Conservation (phyloP, 2,888 invertebrate species). For the Coronaproctus castanopsis region DNA sequence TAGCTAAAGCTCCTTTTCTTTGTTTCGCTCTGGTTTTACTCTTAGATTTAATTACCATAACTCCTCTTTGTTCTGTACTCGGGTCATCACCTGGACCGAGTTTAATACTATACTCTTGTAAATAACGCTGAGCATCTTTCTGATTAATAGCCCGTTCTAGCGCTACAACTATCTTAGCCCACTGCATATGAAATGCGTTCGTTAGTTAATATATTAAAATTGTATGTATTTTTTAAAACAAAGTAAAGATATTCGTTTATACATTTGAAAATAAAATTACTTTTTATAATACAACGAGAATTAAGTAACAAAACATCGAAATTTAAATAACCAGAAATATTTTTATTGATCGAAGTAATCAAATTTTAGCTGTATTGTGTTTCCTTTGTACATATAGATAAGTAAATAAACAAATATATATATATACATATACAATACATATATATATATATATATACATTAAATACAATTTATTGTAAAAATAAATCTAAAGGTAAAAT, state of each 20-base stretch:
- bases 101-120: constrained; percentile 88
- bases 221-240: no score
- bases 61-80: constrained; percentile 67
- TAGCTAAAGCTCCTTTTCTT: constrained; percentile 80
- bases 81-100: constrained; percentile 67
- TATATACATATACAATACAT: no score
- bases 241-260: neutral
- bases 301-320: neutral
- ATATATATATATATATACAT: no score
- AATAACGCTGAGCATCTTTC: constrained; percentile 69
- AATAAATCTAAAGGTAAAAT: no score
- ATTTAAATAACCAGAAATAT: no score
- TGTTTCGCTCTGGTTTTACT: constrained; percentile 90
- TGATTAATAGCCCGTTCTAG: constrained; percentile 83
- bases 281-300: neutral
- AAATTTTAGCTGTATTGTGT: no score
- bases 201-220: neutral
- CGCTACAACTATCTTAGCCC: constrained; percentile 96
- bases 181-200: constrained; percentile 35
- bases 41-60: constrained; percentile 95
- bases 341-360: no score
- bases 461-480: no score
- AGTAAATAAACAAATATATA: no score
- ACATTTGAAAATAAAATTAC: neutral
- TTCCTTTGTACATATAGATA: no score